These are phyloP conservation scores for Scophthalmus maximus DNA, from an alignment of 2,113 vertebrate genomes.

Conservation along the genomic window DNA sequence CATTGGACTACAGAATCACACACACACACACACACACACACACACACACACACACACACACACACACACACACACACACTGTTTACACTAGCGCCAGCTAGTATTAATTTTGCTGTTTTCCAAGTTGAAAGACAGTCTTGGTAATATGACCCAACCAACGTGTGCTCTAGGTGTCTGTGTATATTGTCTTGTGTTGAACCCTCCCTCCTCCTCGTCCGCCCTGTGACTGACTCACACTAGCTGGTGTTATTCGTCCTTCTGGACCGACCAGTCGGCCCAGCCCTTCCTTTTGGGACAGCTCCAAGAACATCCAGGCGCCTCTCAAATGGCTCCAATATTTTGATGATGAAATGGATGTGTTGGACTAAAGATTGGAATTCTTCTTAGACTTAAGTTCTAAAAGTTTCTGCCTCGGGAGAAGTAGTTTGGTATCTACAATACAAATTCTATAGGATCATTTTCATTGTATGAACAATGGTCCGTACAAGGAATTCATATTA, in stretches of 20 bases:
- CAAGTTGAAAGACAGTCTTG: slow-evolving; percentile 45
- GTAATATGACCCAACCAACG: slow-evolving; percentile 55
- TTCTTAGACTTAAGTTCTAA: too few species aligned
- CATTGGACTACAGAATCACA: background rate
- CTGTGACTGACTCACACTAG: slow-evolving; percentile 49
- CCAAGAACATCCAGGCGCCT: slow-evolving; percentile 54
- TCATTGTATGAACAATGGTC: background rate
- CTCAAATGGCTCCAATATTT: slow-evolving; percentile 10
- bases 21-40: slow-evolving; percentile 15
- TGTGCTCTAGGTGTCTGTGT: slow-evolving; percentile 33
- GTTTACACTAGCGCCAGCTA: slow-evolving; percentile 47
- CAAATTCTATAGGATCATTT: background rate
- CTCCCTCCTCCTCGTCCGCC: slow-evolving; percentile 24
- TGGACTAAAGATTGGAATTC: slow-evolving; percentile 28
- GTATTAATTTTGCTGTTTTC: slow-evolving; percentile 53
- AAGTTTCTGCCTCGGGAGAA: too few species aligned
- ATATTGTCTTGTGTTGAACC: slow-evolving; percentile 47
- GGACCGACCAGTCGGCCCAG: slow-evolving; percentile 58
- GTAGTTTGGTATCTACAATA: too few species aligned
- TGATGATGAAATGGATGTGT: slow-evolving; percentile 31
- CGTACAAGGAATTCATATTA: background rate
- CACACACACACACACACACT: slow-evolving; percentile 15
- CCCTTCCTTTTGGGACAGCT: slow-evolving; percentile 57
- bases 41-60: slow-evolving; percentile 26
- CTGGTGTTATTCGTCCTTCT: slow-evolving; percentile 63